phyloP scores from a whole-genome alignment of 2,888 invertebrate genomes.

The Scotopteryx bipunctaria region DNA sequence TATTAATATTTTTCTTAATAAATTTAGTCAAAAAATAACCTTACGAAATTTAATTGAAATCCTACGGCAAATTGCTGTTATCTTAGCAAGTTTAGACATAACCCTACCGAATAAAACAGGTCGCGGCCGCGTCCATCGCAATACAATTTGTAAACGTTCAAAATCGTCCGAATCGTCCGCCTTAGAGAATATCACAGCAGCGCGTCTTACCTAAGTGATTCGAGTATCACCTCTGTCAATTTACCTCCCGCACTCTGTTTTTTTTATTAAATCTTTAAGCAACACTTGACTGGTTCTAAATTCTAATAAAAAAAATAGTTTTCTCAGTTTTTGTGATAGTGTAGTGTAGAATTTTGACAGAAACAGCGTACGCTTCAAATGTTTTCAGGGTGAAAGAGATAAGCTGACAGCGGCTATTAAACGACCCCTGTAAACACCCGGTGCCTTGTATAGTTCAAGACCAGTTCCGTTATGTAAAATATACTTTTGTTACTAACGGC shows the following conservation, averaged over 20 bases:
- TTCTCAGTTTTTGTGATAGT: no score
- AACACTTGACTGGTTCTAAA: neutral
- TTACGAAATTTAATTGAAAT: neutral
- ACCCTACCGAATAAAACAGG: conserved; percentile 41
- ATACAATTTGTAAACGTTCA: conserved; percentile 44
- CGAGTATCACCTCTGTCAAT: conserved; percentile 49
- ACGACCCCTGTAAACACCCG: conserved; percentile 75
- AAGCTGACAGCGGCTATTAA: conserved; percentile 40
- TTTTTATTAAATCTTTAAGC: no score
- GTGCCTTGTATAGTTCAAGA: conserved; percentile 48
- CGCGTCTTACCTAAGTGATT: conserved; percentile 69
- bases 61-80: conserved; percentile 6
- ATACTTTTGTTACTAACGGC: neutral
- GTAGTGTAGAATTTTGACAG: neutral
- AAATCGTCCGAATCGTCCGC: conserved; percentile 58
- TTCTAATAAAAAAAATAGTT: no score
- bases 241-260: conserved; percentile 23
- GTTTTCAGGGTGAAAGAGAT: conserved; percentile 14
- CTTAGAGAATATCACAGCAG: conserved; percentile 75
- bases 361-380: no score
- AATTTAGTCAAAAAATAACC: neutral
- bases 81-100: conserved; percentile 33
- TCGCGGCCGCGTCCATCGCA: conserved; percentile 43
- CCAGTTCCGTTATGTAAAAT: conserved; percentile 22
- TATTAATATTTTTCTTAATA: no score